These are phyloP conservation scores for Dasypogon diadema DNA, from an alignment of 2,888 invertebrate species.

Conservation along the genomic window DNA sequence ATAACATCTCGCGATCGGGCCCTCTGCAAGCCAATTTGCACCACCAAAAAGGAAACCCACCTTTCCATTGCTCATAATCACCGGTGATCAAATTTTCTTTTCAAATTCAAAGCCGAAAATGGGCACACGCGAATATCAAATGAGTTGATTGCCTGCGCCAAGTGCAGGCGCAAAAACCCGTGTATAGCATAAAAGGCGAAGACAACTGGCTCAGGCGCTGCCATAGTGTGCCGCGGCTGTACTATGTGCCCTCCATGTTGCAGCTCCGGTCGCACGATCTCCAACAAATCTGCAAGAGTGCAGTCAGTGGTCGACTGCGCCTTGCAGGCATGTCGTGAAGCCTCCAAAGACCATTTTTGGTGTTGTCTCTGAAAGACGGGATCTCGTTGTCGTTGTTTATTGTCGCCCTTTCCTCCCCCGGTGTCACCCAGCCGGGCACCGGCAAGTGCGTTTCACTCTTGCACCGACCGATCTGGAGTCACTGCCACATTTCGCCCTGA, in stretches of 20 bases:
- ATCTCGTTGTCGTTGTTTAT: background rate
- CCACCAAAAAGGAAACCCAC: constrained; percentile 2
- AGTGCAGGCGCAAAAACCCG: constrained; percentile 49
- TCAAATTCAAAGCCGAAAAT: constrained; percentile 1
- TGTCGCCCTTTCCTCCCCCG: background rate
- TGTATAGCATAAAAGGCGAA: constrained; percentile 51
- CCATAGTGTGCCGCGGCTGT: too few relatives aligned
- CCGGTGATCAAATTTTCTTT: constrained; percentile 16
- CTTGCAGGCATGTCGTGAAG: constrained; percentile 22
- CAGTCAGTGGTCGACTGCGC: background rate
- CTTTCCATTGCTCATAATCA: background rate
- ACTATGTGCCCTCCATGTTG: too few relatives aligned
- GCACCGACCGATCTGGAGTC: background rate
- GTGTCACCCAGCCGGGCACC: too few relatives aligned
- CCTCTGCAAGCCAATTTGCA: background rate
- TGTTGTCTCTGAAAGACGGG: constrained; percentile 3
- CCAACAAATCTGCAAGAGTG: too few relatives aligned
- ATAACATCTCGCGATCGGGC: too few relatives aligned
- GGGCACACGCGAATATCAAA: constrained; percentile 22
- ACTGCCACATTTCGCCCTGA: background rate
- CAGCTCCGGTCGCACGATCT: too few relatives aligned
- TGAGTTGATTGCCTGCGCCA: constrained; percentile 43
- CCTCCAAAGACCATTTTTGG: constrained; percentile 32
- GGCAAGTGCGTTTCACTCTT: too few relatives aligned
- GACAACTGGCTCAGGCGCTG: too few relatives aligned